A percentile compares a stretch with the other conserved stretches of the same genome.
Evolutionary conservation across 1,140 invertebrate genomes (phyloP).

Genomic region (Drosophila takahashii): DNA sequence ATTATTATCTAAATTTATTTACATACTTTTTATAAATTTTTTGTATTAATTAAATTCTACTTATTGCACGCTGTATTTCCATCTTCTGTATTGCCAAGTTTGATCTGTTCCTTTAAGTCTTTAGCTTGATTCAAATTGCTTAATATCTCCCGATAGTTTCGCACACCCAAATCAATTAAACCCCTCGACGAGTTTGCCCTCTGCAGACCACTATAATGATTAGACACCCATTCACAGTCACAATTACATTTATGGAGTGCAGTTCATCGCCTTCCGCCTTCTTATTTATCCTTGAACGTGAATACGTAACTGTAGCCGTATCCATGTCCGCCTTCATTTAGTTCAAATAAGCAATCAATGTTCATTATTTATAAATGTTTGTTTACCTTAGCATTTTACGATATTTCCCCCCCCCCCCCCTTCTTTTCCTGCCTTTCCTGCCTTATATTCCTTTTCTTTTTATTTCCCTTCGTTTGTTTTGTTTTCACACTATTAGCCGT

Average conservation of each 20-base stretch:
- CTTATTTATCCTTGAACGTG: slow-evolving; percentile 7
- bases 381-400: slow-evolving; percentile 69
- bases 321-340: slow-evolving; percentile 53
- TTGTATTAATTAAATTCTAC: no score
- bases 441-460: background rate
- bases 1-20: no score
- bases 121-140: background rate
- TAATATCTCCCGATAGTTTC: slow-evolving; percentile 6
- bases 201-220: slow-evolving; percentile 11
- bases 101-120: no score
- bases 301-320: slow-evolving; percentile 12
- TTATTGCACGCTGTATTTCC: no score
- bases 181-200: slow-evolving; percentile 35
- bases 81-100: no score
- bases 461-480: slow-evolving; percentile 24
- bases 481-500: slow-evolving; percentile 68
- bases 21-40: no score
- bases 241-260: slow-evolving; percentile 28
- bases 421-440: background rate
- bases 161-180: slow-evolving; percentile 60
- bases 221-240: slow-evolving; percentile 2
- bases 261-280: slow-evolving; percentile 17
- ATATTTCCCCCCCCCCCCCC: slow-evolving; percentile 32
- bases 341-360: slow-evolving; percentile 79
- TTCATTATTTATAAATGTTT: slow-evolving; percentile 79